Evolutionary conservation across 2,113 vertebrate genomes (phyloP).

Genomic region (Rhea pennata): DNA sequence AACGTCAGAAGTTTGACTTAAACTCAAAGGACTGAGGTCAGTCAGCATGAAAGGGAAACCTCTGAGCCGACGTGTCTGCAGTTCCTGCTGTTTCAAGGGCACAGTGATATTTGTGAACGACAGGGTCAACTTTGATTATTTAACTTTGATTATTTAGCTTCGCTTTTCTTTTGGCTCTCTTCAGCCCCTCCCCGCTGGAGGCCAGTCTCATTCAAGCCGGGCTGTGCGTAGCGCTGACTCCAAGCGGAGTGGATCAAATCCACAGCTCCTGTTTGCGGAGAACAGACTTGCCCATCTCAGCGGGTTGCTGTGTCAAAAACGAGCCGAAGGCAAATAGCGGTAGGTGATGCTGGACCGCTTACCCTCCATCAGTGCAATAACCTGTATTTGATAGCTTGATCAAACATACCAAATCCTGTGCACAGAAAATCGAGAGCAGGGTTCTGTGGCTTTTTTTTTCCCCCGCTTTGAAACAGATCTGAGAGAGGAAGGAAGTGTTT

Average conservation of each 20-base stretch:
- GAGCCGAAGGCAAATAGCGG: background rate
- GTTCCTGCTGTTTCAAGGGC: background rate
- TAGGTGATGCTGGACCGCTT: background rate
- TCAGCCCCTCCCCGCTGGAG: background rate
- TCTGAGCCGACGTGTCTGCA: background rate
- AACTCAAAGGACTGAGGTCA: background rate
- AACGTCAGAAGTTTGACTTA: conserved; percentile 22
- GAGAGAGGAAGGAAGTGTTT: conserved; percentile 12
- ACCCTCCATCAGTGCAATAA: background rate
- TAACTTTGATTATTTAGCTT: background rate
- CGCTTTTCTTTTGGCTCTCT: background rate
- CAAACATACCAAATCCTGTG: conserved; percentile 9
- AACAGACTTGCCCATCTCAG: background rate
- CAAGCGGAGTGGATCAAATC: background rate
- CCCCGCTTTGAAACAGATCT: background rate
- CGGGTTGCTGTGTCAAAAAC: background rate
- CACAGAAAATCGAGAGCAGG: background rate
- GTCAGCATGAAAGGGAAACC: background rate
- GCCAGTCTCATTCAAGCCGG: background rate
- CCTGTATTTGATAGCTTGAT: background rate
- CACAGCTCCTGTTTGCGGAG: background rate
- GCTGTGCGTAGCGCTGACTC: rapidly evolving
- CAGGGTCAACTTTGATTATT: background rate
- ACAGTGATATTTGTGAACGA: background rate
- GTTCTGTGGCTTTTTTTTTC: background rate